Base-by-base conservation (phyloP, 2,888 invertebrate species). In the Eristalis tenax region DNA sequence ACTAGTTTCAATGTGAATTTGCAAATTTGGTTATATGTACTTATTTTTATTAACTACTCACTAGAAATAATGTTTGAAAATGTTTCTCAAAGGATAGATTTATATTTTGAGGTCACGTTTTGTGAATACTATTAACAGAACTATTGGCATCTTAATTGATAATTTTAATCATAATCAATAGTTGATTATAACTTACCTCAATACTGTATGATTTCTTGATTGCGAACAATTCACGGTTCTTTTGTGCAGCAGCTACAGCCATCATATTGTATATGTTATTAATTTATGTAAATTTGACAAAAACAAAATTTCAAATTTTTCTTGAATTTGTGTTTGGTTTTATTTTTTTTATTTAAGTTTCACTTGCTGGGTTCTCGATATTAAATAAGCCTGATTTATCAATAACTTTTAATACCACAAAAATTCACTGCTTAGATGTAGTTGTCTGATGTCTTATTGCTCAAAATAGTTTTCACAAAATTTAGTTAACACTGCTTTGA, bases 181-280 rank as follows among this genome's bases (percentile, higher is more conserved):
- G 8, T 50, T 50, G 5, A 65, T 63, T 68, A 26, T 18, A 68
- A 94, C 97, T 96, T 94, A 98, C 98, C 97, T 98, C 98, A 93
- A 98, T 97, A 95, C 98, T 98, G 95, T 98, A 98, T 90, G 98
- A 98, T 93, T 98, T 98, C 95, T 98, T 98, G 94, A 98, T 98
- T 93, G 98, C 98, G 95, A 98, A 98, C 96, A 98, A 97, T 94
- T 98, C 98, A 93, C 98, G 96, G 94, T 97, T 98, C 94, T 97
- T 97, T 94, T 97, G 97, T 89, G 97, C 97, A 93, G 97, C 97
- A 93, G 97, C 97, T 92, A 97, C 97, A 94, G 97, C 97, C 96
- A 97, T 97, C 94, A 94, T 95, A 91, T 94, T 94, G 90, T 91
- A 90, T 90, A 90, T 88, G 88, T 90, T 91, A 83, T 82, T 88